Evolutionary conservation across 2,888 invertebrate species (phyloP), one percentile per base, ranked within the genome.

Genomic region (Ceramica pisi): DNA sequence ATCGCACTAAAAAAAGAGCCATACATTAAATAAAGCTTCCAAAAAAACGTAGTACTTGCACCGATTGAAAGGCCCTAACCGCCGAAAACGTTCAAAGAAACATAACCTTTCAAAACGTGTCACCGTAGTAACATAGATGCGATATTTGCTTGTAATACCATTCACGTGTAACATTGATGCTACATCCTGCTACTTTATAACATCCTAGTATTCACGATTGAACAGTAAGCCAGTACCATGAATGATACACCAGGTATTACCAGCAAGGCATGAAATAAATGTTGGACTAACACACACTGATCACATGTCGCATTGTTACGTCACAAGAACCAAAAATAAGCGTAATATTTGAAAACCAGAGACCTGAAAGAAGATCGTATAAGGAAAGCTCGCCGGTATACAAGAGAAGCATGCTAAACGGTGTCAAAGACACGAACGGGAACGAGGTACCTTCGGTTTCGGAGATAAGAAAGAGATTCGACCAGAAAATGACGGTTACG

Each of bases 381-480:
- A 95, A 95, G 89, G 95, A 94, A 78, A 90, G 86, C 65, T 93
- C 95, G 23, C 93, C 95, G 46, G 88, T 92, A 85, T 94, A 94
- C 93, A 90, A 90, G 88, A 94, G 95, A 88, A 88, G 93, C 65
- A 92, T 94, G 91, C 84, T 90, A 35, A 95, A 96, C 84, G 96
- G 96, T 55, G 89, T 92, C 60, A 96, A 96, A 83, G 97, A 97
- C 88, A 96, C 95, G 79, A 97, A 97, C 88, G 97, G 97, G 21
- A 97, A 97, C 86, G 96, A 96, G 81, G 94, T 96, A 75, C 95
- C 96, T 5, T 96, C 97, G 8, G 97, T 97, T 8, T 96, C 96
- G 2, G 97, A 97, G 83, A 96, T 97, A 68, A 91, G 97, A 72
- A 96, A 96, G 85, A 94, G 95, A 81, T 97, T 96, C 90, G 97